Base-by-base conservation (phyloP, 2,797 vertebrate species). In the Sebastes melanostomus region DNA sequence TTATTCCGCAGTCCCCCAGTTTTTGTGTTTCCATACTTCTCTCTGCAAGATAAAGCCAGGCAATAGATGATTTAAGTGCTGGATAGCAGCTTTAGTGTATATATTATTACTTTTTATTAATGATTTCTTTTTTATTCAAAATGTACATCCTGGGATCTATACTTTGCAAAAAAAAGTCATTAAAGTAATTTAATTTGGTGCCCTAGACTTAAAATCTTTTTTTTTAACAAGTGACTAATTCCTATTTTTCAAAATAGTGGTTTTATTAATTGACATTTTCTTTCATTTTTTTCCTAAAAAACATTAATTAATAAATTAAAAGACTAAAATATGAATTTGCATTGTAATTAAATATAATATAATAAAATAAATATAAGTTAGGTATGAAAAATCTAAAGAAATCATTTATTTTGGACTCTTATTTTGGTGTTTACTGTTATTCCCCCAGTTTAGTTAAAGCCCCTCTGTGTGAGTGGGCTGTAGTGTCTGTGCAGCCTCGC, bases 381-480 rank as follows among this genome's bases (percentile, higher is more conserved):
- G 1, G 27, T 27, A 5, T 56, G 54, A 61, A 73, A 29, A 27
- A 20, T 18, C 4, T 66, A 27, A 66, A 66, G 8, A 24, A 9
- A 24, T 16, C 1, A 13, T 30, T 56, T 25, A 25, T 7, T 34
- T 27, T 16, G 0, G 12, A 3, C 5, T 29, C 4, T 36, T 65
- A 5, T 71, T 12, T 42, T 22, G 27, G 12, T 54, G 29, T 62
- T 1, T 22, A n/a, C 38, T 58, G 62, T 68, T 27, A 2, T 8
- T 3, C 13, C 4, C 6, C 10, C 12, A 2, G 7, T 20, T 22
- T 2, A 8, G 63, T 56, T 14, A 10, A 59, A 86, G 56, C 27
- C 66, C 59, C 32, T 30, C 66, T 75, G 77, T 61, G 81, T 16
- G 52, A 18, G 60, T 58, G 56, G 75, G 59, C 29, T 20, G 80